Base-by-base conservation (phyloP, 2,113 vertebrate species). In the Passer domesticus region DNA sequence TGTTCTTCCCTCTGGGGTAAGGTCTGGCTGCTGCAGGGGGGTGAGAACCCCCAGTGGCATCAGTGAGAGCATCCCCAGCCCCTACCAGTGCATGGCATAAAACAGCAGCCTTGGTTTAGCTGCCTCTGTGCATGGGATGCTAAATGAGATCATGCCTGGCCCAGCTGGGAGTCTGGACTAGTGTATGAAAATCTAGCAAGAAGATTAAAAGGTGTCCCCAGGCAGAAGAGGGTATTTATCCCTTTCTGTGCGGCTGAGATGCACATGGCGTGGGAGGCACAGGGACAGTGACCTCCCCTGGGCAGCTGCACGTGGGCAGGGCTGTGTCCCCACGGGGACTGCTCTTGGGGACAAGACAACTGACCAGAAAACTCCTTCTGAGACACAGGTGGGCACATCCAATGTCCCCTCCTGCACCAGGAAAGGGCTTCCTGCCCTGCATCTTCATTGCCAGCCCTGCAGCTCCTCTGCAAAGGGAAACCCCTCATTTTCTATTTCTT, bases 181-280 rank as follows among this genome's bases (percentile, higher is more conserved):
- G 73, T 15, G 62, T 66, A 37, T 88, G 92, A 78, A 93, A 95
- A 97, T 92, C 94, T 91, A 85, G 37, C 91, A 94, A 96, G 95
- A 79, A 97, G 96, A 97, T 97, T 97, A 97, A 95, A 97, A 97
- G 95, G 89, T 96, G 56, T 79, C 52, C 28, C 74, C 70, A 95
- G 95, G 96, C 92, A 95, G 93, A 83, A 50, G 93, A 89, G 55
- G 92, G 82, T 95, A 50, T 95, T 97, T 97, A 87, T 90, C 91
- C 52, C 83, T 90, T 77, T 82, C 92, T 92, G 93, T 86, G 74
- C 8, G 33, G 66, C 80, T 33, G 33, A 70, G 67, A 47, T 68
- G 75, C 6, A 3, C 3, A 10, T 43, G 79, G 80, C 1, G 10
- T 87, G 76, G 88, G 88, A 73, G 83, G 73, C 58, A 62, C 62